Conservation (phyloP, 2,797 vertebrate species). For the Mallotus villosus region DNA sequence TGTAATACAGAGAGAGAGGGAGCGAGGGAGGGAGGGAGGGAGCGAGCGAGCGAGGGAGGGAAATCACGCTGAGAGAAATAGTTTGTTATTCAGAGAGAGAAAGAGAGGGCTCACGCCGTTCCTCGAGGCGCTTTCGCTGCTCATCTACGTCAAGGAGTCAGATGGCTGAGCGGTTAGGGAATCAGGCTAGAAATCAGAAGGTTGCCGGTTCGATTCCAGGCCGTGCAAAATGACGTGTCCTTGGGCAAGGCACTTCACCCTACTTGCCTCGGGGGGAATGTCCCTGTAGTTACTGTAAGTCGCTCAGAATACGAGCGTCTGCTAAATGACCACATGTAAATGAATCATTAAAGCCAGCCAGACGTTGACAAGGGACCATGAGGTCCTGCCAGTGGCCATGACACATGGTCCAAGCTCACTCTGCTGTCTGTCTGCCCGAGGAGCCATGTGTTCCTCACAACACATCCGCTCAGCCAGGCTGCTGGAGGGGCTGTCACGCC, state of each 20-base stretch:
- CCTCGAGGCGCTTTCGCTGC: not conserved
- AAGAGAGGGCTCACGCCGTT: not conserved
- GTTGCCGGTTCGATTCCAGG: too few species aligned
- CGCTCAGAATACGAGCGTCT: too few species aligned
- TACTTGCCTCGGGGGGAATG: too few species aligned
- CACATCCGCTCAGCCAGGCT: too few species aligned
- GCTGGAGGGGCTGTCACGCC: not conserved
- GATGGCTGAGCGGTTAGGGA: too few species aligned
- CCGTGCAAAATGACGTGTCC: too few species aligned
- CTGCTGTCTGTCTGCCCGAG: too few species aligned
- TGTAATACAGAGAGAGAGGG: constrained; percentile 15
- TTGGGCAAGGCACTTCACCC: too few species aligned
- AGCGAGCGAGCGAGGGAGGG: not conserved
- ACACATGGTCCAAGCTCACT: not conserved
- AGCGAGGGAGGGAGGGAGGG: not conserved
- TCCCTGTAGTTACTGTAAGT: too few species aligned
- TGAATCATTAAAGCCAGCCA: constrained; percentile 54
- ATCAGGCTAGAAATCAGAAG: too few species aligned
- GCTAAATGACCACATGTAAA: too few species aligned
- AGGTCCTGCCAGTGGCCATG: not conserved
- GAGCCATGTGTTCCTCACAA: not conserved
- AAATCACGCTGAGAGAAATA: constrained; percentile 24
- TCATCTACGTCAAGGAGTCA: too few species aligned
- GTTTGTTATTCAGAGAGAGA: constrained; percentile 22
- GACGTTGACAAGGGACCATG: constrained; percentile 38